A percentile compares a stretch with the other conserved stretches of the same genome.
Conservation (phyloP, 2,113 vertebrate genomes). For the Chitala chitala region DNA sequence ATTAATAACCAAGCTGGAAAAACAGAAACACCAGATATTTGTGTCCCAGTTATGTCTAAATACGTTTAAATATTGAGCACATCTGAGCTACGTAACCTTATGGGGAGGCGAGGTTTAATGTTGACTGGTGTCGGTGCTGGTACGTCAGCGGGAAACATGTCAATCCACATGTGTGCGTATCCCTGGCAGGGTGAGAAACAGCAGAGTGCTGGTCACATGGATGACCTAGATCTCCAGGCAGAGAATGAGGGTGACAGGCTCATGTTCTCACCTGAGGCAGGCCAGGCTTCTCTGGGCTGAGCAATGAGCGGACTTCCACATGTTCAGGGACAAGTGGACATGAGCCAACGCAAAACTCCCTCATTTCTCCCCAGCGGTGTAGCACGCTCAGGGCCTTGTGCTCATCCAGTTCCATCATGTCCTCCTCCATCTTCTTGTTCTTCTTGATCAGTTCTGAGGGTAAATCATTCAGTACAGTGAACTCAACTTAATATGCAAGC, state of each 20-base stretch:
- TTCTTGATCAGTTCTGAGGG: conserved; percentile 62
- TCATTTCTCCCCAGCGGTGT: conserved; percentile 82
- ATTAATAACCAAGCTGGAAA: not conserved
- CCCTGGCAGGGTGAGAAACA: conserved; percentile 60
- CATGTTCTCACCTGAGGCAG: conserved; percentile 72
- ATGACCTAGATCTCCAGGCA: not conserved
- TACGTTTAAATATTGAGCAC: conserved; percentile 15
- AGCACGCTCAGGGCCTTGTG: conserved; percentile 79
- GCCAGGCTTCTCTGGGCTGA: conserved; percentile 68
- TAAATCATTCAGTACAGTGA: not conserved
- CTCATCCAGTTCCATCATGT: conserved; percentile 65
- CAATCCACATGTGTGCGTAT: conserved; percentile 89
- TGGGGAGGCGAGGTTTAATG: conserved; percentile 81
- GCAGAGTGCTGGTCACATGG: not conserved
- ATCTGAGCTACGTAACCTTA: conserved; percentile 59
- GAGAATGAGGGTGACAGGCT: not conserved
- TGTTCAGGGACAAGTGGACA: conserved; percentile 81
- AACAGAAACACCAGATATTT: not conserved
- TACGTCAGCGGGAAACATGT: conserved; percentile 84
- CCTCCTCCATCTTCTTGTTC: conserved; percentile 55
- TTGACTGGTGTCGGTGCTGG: conserved; percentile 78
- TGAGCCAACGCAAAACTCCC: conserved; percentile 63
- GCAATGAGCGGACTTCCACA: conserved; percentile 74
- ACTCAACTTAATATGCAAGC: not conserved
- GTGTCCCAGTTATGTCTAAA: not conserved